Evolutionary conservation across 2,888 invertebrate genomes (phyloP).

Genomic region (Dryomyza anilis): DNA sequence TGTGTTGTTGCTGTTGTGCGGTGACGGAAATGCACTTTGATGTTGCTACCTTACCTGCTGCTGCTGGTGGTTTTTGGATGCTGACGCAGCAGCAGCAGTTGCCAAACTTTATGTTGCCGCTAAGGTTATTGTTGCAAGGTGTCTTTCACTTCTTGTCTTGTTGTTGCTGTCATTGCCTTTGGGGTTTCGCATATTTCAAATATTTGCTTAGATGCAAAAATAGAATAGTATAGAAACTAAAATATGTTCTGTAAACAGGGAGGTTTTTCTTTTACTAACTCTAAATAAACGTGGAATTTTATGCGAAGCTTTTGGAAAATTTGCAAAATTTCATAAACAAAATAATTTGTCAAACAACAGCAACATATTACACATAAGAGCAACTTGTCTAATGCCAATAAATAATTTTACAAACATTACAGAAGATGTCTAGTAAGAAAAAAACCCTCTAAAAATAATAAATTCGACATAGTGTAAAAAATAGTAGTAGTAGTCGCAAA

Average conservation of each 20-base stretch:
- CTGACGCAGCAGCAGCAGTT: background rate
- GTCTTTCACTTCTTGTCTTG: background rate
- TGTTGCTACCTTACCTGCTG: background rate
- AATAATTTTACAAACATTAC: too few relatives aligned
- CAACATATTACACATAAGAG: too few relatives aligned
- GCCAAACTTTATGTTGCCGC: background rate
- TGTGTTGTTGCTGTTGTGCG: background rate
- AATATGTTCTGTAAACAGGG: background rate
- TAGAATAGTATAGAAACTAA: background rate
- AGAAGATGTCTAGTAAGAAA: too few relatives aligned
- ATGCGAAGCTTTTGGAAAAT: background rate
- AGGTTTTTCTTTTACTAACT: too few relatives aligned
- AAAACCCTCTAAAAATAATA: too few relatives aligned
- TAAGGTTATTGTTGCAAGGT: background rate
- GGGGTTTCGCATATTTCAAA: background rate
- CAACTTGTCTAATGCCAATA: too few relatives aligned
- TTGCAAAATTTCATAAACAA: too few relatives aligned
- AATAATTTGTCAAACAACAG: too few relatives aligned
- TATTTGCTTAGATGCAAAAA: background rate
- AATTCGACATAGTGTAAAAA: too few relatives aligned
- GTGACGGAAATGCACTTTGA: background rate
- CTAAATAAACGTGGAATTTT: too few relatives aligned
- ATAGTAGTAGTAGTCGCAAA: too few relatives aligned
- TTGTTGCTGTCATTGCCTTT: background rate
- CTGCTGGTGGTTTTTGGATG: background rate